phyloP scores from a whole-genome alignment of 2,797 vertebrate species.

The Oreonectes daqikongensis region DNA sequence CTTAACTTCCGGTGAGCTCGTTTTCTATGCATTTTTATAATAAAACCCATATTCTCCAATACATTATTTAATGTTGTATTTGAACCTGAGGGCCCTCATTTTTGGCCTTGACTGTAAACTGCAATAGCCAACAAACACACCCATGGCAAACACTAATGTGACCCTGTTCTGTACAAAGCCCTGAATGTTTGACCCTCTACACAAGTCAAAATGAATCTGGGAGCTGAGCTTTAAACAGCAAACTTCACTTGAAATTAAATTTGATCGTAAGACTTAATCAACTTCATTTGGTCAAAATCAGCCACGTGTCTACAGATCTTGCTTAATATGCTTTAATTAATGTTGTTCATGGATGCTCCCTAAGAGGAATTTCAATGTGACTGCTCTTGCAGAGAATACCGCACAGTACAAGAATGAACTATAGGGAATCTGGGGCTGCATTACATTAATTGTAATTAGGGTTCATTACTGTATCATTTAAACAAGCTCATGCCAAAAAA shows the following conservation, averaged over 20 bases:
- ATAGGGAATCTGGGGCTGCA: slow-evolving; percentile 44
- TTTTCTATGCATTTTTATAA: too few species aligned
- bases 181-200: slow-evolving; percentile 45
- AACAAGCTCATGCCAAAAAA: slow-evolving; percentile 17
- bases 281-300: slow-evolving; percentile 61
- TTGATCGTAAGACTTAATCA: slow-evolving; percentile 51
- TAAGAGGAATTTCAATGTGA: slow-evolving; percentile 56
- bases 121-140: not conserved
- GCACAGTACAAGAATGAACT: slow-evolving; percentile 30
- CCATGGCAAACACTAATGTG: not conserved
- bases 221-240: slow-evolving; percentile 42
- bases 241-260: slow-evolving; percentile 48
- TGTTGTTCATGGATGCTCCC: slow-evolving; percentile 51
- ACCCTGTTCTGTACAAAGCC: slow-evolving; percentile 24
- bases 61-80: too few species aligned
- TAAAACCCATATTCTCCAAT: too few species aligned
- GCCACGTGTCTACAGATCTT: slow-evolving; percentile 59
- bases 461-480: slow-evolving; percentile 39
- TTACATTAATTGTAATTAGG: slow-evolving; percentile 55
- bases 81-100: too few species aligned
- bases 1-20: too few species aligned
- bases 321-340: slow-evolving; percentile 66
- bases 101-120: too few species aligned
- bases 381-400: slow-evolving; percentile 37
- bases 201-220: slow-evolving; percentile 53